Evolutionary conservation across 2,888 invertebrate genomes (phyloP).

Genomic region (Sthenelais limicola): DNA sequence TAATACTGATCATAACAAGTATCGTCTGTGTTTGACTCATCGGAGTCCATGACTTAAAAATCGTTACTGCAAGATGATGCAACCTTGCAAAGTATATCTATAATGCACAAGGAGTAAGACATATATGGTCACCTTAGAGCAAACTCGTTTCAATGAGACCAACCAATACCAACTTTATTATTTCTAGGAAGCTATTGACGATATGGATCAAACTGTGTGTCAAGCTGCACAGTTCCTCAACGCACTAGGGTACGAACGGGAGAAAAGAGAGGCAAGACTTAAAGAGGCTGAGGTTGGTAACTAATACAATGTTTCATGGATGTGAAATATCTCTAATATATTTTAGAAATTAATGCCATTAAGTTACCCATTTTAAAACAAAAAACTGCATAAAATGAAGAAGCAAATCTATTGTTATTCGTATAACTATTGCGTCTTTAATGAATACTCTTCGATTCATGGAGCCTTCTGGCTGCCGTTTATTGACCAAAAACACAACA

Average conservation of each 20-base stretch:
- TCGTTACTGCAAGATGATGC: neutral
- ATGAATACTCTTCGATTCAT: too few species aligned
- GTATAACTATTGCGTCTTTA: too few species aligned
- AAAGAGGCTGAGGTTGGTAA: conserved; percentile 41
- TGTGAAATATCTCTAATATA: too few species aligned
- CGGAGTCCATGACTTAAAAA: neutral
- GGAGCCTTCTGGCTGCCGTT: too few species aligned
- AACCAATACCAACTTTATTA: neutral
- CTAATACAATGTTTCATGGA: too few species aligned
- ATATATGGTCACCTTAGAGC: neutral
- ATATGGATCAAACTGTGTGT: conserved; percentile 61
- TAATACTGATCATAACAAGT: too few species aligned
- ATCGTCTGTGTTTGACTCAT: neutral
- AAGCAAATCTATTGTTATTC: too few species aligned
- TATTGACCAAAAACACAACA: too few species aligned
- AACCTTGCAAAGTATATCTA: neutral
- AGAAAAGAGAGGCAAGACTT: conserved; percentile 50
- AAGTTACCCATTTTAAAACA: too few species aligned
- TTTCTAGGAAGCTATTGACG: conserved; percentile 55
- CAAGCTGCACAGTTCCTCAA: conserved; percentile 57
- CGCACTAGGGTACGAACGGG: conserved; percentile 52
- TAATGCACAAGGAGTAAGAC: neutral
- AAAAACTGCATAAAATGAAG: too few species aligned
- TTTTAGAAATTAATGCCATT: too few species aligned
- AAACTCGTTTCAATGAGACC: neutral